Evolutionary conservation across 2,888 invertebrate species (phyloP), one percentile per base, ranked within the genome.

Genomic region (Eilema griseolum): DNA sequence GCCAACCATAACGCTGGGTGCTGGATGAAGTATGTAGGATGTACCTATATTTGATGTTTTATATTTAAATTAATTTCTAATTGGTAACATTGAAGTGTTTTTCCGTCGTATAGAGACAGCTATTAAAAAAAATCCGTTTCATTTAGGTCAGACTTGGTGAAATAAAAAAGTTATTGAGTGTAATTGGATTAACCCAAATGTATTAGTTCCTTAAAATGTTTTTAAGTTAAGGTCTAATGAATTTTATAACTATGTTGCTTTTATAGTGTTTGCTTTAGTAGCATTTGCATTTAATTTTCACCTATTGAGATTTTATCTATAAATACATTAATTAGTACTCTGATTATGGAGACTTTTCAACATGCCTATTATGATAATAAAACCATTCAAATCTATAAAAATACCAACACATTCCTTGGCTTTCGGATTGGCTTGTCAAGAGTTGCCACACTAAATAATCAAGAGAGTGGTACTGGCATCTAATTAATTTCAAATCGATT

Each of bases 261-360:
- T 78, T 72, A 72, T 67, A 72, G 52, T 59, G 16, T 16, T 59
- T 59, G 26, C 14, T 26, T 23, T 52, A 64, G 72, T 52, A 64
- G 72, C 66, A 72, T 73, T 77, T 77, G 83, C 81, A 81, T 81
- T 82, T 81, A 76, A 75, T 72, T 74, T n/a, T 60, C 77, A 71
- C 68, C 71, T 41, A 65, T 70, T 67, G 69, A 73, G 71, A 66
- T 69, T 64, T 69, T 61, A 61, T 62, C 5, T 63, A 62, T 41
- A 33, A 23, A 10, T 56, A n/a, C 3, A n/a, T n/a, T n/a, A n/a
- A n/a, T n/a, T n/a, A n/a, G n/a, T n/a, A n/a, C n/a, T n/a, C n/a
- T n/a, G n/a, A n/a, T 23, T 28, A 28, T 57, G 23, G 24, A 57
- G 23, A 24, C 57, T 41, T 41, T 41, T 20, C 5, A 41, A 16